These are phyloP conservation scores for Alligator mississippiensis DNA, from an alignment of 2,113 vertebrate species.

Conservation along the genomic window DNA sequence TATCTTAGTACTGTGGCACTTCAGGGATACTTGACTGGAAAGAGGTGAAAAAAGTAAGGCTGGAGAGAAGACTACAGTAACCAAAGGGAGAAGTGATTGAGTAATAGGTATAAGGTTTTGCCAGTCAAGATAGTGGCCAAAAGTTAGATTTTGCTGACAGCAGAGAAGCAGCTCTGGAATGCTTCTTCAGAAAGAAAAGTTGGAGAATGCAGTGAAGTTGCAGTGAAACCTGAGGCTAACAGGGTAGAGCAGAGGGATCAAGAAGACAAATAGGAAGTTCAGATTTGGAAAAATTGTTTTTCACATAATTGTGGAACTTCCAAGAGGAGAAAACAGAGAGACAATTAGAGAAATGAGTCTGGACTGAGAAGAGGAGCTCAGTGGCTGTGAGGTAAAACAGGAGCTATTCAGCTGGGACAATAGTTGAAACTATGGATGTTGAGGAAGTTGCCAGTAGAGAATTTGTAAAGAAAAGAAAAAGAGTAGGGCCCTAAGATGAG, in stretches of 20 bases:
- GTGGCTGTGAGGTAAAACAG: slow-evolving; percentile 40
- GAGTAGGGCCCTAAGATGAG: background rate
- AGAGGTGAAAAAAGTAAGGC: background rate
- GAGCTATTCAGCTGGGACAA: slow-evolving; percentile 19
- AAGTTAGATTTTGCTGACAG: background rate
- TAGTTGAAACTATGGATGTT: slow-evolving; percentile 33
- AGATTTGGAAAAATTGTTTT: background rate
- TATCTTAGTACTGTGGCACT: background rate
- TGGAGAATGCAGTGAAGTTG: background rate
- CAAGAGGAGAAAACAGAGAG: fast-evolving
- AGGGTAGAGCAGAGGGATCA: background rate
- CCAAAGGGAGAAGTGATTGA: background rate
- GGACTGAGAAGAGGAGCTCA: slow-evolving; percentile 1
- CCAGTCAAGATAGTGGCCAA: background rate
- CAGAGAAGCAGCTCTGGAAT: background rate
- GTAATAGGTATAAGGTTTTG: background rate
- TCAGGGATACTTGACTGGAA: background rate
- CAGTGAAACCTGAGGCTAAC: background rate
- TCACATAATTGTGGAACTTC: background rate
- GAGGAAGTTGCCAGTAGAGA: background rate
- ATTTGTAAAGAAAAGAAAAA: background rate
- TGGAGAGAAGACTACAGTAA: background rate
- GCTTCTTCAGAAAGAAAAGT: background rate
- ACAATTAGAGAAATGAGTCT: background rate
- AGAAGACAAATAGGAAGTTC: background rate